Evolutionary conservation across 2,888 invertebrate species (phyloP).

Genomic region (Lithosia quadra): DNA sequence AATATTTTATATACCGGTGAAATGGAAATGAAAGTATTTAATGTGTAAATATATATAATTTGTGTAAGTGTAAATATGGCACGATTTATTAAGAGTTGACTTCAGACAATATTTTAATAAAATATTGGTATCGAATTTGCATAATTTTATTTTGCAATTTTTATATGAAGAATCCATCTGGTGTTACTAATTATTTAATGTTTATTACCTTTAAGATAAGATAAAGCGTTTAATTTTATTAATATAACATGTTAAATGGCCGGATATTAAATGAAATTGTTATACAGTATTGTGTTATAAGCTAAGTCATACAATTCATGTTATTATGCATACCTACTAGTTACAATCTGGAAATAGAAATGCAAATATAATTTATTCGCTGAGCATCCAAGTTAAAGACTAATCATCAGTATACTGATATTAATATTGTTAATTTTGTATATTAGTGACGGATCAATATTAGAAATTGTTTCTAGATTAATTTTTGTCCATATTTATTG

Average conservation of each 20-base stretch:
- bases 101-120: conserved; percentile 68
- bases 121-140: conserved; percentile 31
- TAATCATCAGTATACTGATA: not conserved
- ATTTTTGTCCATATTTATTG: not conserved
- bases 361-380: not conserved
- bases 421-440: not conserved
- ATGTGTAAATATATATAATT: conserved; percentile 78
- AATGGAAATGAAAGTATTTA: conserved; percentile 64
- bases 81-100: conserved; percentile 64
- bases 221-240: not conserved
- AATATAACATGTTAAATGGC: not conserved
- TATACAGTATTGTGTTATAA: not conserved
- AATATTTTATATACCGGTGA: conserved; percentile 62
- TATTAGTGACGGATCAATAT: too few species aligned
- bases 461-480: too few species aligned
- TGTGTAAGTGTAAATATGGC: conserved; percentile 66
- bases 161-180: not conserved
- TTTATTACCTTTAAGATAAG: not conserved
- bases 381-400: not conserved
- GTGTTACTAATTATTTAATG: not conserved
- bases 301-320: not conserved
- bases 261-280: not conserved
- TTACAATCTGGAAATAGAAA: not conserved
- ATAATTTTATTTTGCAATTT: conserved; percentile 22
- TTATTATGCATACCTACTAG: not conserved